Evolutionary conservation across 2,888 invertebrate species (phyloP).

Genomic region (Zaprionus lineosus): DNA sequence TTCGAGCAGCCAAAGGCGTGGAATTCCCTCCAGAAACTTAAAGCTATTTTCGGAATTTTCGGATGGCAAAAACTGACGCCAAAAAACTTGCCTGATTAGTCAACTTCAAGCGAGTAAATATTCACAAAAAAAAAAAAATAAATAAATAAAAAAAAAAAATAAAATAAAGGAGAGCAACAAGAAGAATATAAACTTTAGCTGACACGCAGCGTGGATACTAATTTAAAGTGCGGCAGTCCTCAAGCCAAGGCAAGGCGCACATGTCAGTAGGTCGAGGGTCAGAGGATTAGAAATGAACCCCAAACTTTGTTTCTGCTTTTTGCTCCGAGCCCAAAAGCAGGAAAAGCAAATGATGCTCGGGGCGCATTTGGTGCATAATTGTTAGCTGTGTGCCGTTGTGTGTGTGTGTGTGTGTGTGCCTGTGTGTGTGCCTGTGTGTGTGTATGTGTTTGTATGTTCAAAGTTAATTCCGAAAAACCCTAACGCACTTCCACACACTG

Average conservation of each 20-base stretch:
- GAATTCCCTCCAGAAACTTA: no score
- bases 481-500: constrained; percentile 14
- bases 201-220: constrained; percentile 5
- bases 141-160: neutral
- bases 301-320: constrained; percentile 12
- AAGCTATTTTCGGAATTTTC: no score
- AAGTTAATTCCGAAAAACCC: constrained; percentile 18
- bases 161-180: neutral
- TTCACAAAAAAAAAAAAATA: no score
- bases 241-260: constrained; percentile 17
- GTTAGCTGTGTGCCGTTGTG: constrained; percentile 7
- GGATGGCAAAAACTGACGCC: no score
- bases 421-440: constrained; percentile 10
- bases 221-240: no score
- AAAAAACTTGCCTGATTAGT: no score
- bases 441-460: constrained; percentile 10
- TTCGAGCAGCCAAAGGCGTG: no score
- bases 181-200: neutral
- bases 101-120: no score
- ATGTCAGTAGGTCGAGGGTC: neutral
- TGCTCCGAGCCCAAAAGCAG: constrained; percentile 1
- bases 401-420: constrained; percentile 11
- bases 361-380: constrained; percentile 47
- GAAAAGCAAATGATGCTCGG: constrained; percentile 30
- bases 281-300: neutral